Evolutionary conservation across 2,888 invertebrate species (phyloP).

Genomic region (Fabriciana adippe): DNA sequence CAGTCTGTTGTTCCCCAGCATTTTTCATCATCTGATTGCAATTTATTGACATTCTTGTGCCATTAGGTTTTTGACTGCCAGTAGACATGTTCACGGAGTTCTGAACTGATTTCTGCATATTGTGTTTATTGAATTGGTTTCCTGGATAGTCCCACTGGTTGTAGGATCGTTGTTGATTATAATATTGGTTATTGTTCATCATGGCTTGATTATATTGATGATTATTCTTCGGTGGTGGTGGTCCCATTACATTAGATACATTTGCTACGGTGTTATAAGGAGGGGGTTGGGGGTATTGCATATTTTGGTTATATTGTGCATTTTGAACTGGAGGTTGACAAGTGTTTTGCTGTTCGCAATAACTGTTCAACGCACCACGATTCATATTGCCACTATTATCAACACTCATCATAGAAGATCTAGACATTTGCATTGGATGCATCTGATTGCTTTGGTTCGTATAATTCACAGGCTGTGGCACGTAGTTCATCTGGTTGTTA

Average conservation of each 20-base stretch:
- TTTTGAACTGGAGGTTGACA: conserved; percentile 57
- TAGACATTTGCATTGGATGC: conserved; percentile 72
- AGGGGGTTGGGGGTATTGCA: conserved; percentile 71
- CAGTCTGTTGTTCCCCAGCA: conserved; percentile 70
- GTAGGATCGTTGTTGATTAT: conserved; percentile 72
- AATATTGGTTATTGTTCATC: conserved; percentile 77
- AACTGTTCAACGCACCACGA: conserved; percentile 67
- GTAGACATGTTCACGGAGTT: conserved; percentile 76
- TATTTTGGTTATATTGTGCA: conserved; percentile 63
- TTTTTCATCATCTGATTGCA: conserved; percentile 62
- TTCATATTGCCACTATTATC: conserved; percentile 73
- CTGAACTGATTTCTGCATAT: conserved; percentile 67
- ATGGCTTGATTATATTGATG: conserved; percentile 76
- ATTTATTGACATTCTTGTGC: conserved; percentile 53
- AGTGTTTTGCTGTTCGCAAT: conserved; percentile 63
- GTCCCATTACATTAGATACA: conserved; percentile 72
- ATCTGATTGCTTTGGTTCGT: conserved; percentile 63
- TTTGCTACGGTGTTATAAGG: conserved; percentile 72
- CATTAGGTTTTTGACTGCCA: conserved; percentile 71
- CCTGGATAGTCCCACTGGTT: conserved; percentile 75
- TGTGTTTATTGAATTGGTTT: conserved; percentile 73
- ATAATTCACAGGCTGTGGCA: conserved; percentile 58
- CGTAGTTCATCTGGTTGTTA: conserved; percentile 66
- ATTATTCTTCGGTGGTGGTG: conserved; percentile 75
- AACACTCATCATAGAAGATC: conserved; percentile 76